Base-by-base conservation (phyloP, 1,140 invertebrate genomes). In the Rhopalosiphum padi region DNA sequence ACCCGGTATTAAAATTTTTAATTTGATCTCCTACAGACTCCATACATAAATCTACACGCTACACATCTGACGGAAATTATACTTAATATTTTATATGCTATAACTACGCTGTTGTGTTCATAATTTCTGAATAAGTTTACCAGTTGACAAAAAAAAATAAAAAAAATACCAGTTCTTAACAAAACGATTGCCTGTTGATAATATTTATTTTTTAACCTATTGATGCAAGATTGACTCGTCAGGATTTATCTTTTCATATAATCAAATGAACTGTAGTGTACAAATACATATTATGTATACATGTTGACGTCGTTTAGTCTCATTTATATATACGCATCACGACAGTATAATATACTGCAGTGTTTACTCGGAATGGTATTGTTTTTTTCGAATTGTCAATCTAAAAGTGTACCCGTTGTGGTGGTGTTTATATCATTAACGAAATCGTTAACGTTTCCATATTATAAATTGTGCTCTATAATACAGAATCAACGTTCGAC, bases 231-330 rank as follows among this genome's bases (percentile, higher is more conserved):
- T 68, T 43, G 89, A 90, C 55, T 90, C 21, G 89, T 90, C 89
- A 68, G 89, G 89, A 90, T 43, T 90, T 90, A 68, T 90, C 37
- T 37, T 90, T 43, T 60, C 15, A 60, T 41, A 90, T 90, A 89
- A 89, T 53, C 35, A 89, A 89, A 89, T 51, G 30, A 30, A 55
- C 87, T 88, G 53, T 60, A 30, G 55, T 30, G 51, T 90, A 37
- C 46, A 60, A 90, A 60, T 53, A 53, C n/a, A 53, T 88, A 11
- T 51, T 37, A 30, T 37, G 37, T 48, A n/a, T 85, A 85, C 41
- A 43, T 87, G 37, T 41, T 85, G 77, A 46, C 21, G 51, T 89
- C 51, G 88, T 48, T 88, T 35, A 88, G 60, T 77, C 46, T 88
- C 86, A n/a, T 88, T 37, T 89, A 53, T 53, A 89, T n/a, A 51